Evolutionary conservation across 2,888 invertebrate species (phyloP), one percentile per base, ranked within the genome.

Genomic region (Agrochola lota): DNA sequence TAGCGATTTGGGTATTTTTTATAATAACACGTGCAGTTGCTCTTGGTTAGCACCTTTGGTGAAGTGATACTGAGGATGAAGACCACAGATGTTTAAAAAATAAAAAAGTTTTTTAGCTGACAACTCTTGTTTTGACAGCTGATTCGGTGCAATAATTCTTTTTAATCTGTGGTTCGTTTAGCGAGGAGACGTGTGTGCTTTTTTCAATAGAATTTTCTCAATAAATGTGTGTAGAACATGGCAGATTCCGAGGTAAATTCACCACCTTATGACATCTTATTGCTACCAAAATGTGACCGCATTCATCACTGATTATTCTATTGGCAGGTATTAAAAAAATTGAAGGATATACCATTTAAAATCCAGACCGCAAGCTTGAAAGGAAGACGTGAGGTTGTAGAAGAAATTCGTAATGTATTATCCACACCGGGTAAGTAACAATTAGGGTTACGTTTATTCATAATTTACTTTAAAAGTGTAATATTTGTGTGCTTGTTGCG

Each of bases 311-410:
- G 35, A 80, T 83, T 49, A 78, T 81, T 92, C 78, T 91, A 71
- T 91, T 87, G 73, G 78, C 95, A 98, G 98, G 95, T 98, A 88
- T 94, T 97, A 87, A 97, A 97, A 95, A 97, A 97, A 91, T 95
- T 98, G 88, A 98, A 98, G 94, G 98, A 98, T 96, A 96, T 98
- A 91, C 98, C 98, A 78, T 97, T 97, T 93, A 97, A 97, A 95
- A 97, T 98, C 90, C 98, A 98, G 94, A 97, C 98, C 91, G 97
- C 98, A 86, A 98, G 98, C 95, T 96, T 97, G 92, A 98, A 97
- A 92, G 98, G 97, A 91, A 97, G 98, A 91, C 97, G 97, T 92
- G 96, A 97, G 93, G 97, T 98, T 90, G 96, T 98, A 84, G 94
- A 97, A 90, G 97, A 97, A 96, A 97, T 98, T 93, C 97, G 97